Base-by-base conservation (phyloP, 2,888 invertebrate species). In the Thysanoteuthis rhombus region DNA sequence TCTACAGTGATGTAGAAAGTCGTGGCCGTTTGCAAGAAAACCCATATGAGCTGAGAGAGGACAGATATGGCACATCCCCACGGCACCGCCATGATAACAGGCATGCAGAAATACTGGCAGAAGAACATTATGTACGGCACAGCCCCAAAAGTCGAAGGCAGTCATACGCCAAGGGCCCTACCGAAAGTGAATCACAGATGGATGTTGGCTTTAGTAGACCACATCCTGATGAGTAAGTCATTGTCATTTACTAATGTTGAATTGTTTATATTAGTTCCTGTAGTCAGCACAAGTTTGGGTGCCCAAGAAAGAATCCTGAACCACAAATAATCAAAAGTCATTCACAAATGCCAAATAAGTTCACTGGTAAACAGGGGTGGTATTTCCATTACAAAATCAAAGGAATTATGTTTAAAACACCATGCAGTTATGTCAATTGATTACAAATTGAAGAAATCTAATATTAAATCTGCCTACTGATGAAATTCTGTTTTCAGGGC, bases 161-260 rank as follows among this genome's bases (percentile, higher is more conserved):
- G 92, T 45, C 92, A 45, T 92, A 92, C 36, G 36, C 42, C 32
- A 92, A 45, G 42, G 45, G 45, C 19, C 42, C 40, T 45, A 40
- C 39, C 19, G 92, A 92, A 45, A 92, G 45, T 40, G 92, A 92
- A n/a, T n/a, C 45, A 42, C 92, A 92, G 2, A 5, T 94, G 16
- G 95, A 95, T 92, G 94, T 94, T 93, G 94, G 94, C 16, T 93
- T 94, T 89, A 28, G 94, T 89, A 93, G 94, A 32, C 93, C 94
- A 93, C 95, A 95, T 89, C 95, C 95, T 94, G 95, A 95, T 93
- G 95, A 95, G 95, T 95, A 94, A 94, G 95, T 95, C 16, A 42
- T n/a, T 75, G 39, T 90, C 42, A 89, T 8, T 47, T 28, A 58
- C 32, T n/a, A 12, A 52, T 39, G 40, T 90, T n/a, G 5, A 28